Conservation (phyloP, 2,797 vertebrate genomes). For the Graptemys geographica region DNA sequence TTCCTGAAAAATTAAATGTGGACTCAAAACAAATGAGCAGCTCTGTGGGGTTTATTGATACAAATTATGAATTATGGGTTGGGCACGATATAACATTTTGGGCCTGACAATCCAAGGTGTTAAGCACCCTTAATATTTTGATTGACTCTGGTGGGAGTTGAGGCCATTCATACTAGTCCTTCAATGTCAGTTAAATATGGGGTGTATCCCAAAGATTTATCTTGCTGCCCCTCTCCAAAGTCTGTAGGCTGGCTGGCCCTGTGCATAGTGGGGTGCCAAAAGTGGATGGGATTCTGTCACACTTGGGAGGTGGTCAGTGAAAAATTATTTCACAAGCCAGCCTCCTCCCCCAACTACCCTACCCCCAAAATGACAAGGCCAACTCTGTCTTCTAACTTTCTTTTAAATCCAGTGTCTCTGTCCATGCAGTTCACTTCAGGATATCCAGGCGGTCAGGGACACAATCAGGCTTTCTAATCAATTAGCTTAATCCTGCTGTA, state of each 20-base stretch:
- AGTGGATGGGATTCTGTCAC: accelerated
- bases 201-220: accelerated
- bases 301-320: accelerated
- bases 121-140: background rate
- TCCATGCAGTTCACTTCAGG: constrained; percentile 7
- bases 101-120: background rate
- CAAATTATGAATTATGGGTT: accelerated
- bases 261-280: accelerated
- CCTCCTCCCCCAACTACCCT: background rate
- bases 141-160: background rate
- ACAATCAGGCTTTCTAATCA: constrained; percentile 63
- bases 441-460: background rate
- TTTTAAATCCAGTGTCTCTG: background rate
- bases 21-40: accelerated
- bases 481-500: constrained; percentile 47
- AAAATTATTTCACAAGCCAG: background rate
- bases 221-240: background rate
- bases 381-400: background rate
- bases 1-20: background rate
- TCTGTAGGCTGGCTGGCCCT: accelerated
- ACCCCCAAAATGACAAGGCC: background rate
- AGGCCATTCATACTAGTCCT: background rate
- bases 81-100: background rate
- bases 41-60: background rate
- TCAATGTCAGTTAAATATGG: background rate